Conservation (phyloP, 2,113 vertebrate species). For the Malurus cyaneus region DNA sequence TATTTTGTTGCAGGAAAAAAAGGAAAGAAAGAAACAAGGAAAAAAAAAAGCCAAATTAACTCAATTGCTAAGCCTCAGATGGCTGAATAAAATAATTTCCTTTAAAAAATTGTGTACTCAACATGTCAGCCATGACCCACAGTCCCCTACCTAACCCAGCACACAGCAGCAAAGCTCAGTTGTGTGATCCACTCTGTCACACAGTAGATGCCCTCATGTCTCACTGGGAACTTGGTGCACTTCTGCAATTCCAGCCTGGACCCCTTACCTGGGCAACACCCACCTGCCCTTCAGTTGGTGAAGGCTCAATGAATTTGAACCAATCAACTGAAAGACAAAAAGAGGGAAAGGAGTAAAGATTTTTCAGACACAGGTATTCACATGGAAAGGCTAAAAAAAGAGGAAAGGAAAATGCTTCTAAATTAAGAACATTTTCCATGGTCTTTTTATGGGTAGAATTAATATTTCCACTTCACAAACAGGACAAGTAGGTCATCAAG, state of each 20-base stretch:
- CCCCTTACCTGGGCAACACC: background rate
- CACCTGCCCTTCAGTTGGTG: background rate
- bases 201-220: background rate
- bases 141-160: background rate
- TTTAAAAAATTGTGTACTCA: background rate
- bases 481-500: background rate
- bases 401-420: background rate
- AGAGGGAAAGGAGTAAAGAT: background rate
- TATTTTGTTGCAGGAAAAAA: background rate
- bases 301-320: background rate
- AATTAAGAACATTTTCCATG: background rate
- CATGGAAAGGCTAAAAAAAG: background rate
- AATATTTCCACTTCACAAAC: background rate
- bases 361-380: background rate
- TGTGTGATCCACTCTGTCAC: background rate
- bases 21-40: fast-evolving
- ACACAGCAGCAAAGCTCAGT: background rate
- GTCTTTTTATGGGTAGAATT: background rate
- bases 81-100: background rate
- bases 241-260: background rate
- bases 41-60: background rate
- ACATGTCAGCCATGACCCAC: background rate
- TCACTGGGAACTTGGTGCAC: background rate
- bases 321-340: background rate
- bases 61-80: background rate